These are phyloP conservation scores for Agapornis roseicollis DNA, from an alignment of 2,113 vertebrate species.

Conservation along the genomic window DNA sequence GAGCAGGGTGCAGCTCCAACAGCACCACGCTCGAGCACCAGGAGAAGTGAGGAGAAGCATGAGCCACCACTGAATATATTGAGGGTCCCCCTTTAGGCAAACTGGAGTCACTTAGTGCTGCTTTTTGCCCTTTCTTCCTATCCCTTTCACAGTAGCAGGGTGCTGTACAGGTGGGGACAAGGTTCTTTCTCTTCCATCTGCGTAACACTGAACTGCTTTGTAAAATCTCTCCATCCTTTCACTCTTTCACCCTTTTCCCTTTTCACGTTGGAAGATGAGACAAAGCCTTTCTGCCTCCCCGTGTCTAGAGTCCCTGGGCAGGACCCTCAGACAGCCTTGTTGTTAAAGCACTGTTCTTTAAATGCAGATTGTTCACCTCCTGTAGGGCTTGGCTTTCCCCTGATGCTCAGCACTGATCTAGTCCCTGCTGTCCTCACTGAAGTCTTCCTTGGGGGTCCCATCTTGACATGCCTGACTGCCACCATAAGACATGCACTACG, in stretches of 20 bases:
- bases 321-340: neutral
- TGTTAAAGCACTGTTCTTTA: neutral
- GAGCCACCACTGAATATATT: neutral
- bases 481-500: fast-evolving
- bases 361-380: fast-evolving
- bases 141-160: neutral
- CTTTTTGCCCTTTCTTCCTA: neutral
- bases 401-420: neutral
- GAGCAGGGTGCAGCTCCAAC: neutral
- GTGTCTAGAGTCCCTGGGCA: neutral
- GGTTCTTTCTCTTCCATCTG: neutral
- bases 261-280: fast-evolving
- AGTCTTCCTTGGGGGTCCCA: neutral
- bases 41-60: neutral
- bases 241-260: neutral
- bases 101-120: neutral
- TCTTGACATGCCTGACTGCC: neutral
- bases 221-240: neutral
- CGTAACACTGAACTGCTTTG: too few species aligned
- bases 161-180: neutral
- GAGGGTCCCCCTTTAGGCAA: neutral
- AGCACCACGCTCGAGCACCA: fast-evolving
- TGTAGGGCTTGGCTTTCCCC: neutral
- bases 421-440: neutral
- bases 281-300: neutral